Percentiles rank a stretch among this genome's conserved stretches.
Conservation (phyloP, 2,797 vertebrate genomes). For the Gallinago solitaria region DNA sequence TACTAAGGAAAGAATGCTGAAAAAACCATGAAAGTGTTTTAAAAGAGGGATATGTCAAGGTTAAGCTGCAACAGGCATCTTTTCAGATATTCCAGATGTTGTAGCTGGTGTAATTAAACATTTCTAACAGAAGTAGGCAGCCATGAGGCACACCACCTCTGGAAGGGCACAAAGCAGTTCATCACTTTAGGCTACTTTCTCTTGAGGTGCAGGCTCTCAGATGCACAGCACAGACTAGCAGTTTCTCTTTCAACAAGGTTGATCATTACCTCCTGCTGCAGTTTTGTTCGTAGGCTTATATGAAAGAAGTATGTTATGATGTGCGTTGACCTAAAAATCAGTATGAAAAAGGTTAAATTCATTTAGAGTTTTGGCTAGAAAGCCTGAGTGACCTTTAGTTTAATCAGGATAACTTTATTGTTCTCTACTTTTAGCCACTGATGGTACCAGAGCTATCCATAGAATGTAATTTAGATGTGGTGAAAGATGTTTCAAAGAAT, state of each 20-base stretch:
- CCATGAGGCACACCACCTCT: rapidly evolving
- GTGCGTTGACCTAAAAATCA: background rate
- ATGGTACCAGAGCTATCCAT: background rate
- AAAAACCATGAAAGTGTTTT: background rate
- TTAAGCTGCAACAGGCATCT: background rate
- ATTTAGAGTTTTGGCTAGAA: background rate
- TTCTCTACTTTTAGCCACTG: background rate
- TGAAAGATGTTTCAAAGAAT: background rate
- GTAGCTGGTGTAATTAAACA: background rate
- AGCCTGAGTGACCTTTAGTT: background rate
- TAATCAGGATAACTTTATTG: background rate
- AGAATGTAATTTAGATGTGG: background rate
- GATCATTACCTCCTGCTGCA: background rate
- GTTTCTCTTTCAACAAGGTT: background rate
- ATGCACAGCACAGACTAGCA: background rate
- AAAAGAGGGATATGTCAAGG: background rate
- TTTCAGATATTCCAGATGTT: background rate
- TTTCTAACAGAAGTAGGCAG: background rate
- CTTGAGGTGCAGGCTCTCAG: background rate
- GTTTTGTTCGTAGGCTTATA: background rate
- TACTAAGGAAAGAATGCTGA: background rate
- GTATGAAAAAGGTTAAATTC: background rate
- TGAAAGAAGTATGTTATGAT: background rate
- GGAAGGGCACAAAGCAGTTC: background rate
- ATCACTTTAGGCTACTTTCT: background rate